A percentile compares a stretch with the other conserved stretches of the same genome.
phyloP scores from a whole-genome alignment of 1,140 invertebrate genomes.

The Eriosoma lanigerum region DNA sequence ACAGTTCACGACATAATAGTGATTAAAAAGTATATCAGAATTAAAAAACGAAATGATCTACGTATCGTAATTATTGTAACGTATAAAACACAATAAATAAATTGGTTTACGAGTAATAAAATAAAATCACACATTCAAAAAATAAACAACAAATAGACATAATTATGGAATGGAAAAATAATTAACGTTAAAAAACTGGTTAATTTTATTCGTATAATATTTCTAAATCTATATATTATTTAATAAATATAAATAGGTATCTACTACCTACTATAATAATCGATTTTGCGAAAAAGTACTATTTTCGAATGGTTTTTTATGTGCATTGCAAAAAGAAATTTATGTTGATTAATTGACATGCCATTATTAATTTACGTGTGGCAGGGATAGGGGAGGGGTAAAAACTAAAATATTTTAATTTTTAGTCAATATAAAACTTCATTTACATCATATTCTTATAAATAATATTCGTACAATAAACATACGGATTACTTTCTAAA shows the following conservation, averaged over 20 bases:
- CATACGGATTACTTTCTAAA: not conserved
- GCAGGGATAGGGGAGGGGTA: too few species aligned
- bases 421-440: not conserved
- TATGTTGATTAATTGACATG: constrained; percentile 38
- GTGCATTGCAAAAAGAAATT: constrained; percentile 19
- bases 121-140: not conserved
- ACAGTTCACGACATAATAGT: constrained; percentile 13
- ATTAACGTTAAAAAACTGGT: not conserved
- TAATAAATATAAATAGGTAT: not conserved
- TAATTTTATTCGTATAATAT: constrained; percentile 1
- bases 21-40: not conserved
- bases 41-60: not conserved
- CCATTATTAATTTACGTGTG: not conserved
- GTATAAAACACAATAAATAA: not conserved
- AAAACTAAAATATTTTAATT: not conserved
- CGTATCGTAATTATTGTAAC: not conserved
- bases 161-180: constrained; percentile 40
- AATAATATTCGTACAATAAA: not conserved
- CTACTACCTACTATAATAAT: too few species aligned
- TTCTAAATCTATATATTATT: constrained; percentile 23
- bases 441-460: not conserved
- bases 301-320: not conserved
- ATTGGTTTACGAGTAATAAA: not conserved
- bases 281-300: not conserved
- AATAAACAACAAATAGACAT: constrained; percentile 20